Percentiles rank a stretch among this genome's conserved stretches.
These are phyloP conservation scores for Triplophysa yarkandensis DNA, from an alignment of 2,797 vertebrate genomes.

Conservation along the genomic window DNA sequence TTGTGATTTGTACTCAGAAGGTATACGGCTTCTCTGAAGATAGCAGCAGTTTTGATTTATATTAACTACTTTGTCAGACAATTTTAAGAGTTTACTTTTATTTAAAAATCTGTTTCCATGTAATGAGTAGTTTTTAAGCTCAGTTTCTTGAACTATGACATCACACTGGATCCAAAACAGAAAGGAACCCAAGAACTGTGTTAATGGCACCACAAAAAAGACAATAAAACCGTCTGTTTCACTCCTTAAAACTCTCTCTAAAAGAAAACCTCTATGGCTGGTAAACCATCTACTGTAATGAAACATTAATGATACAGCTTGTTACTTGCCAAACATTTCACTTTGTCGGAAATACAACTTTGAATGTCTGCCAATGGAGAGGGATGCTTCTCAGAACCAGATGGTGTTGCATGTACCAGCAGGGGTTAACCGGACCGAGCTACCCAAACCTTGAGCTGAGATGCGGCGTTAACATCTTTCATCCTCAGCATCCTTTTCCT, in stretches of 20 bases:
- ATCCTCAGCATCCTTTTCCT: constrained; percentile 17
- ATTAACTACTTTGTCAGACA: no score
- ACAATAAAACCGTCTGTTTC: background rate
- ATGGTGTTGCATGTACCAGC: background rate
- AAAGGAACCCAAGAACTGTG: background rate
- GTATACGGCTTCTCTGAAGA: no score
- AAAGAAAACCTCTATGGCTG: background rate
- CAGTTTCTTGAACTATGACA: background rate
- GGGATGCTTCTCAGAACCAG: background rate
- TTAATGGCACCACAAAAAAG: background rate
- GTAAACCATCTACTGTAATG: background rate
- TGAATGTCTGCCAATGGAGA: background rate
- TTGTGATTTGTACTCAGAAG: no score
- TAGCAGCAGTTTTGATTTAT: no score
- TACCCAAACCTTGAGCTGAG: background rate
- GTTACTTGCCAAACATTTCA: background rate
- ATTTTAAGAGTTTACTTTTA: no score
- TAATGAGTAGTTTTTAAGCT: background rate
- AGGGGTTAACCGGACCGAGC: background rate
- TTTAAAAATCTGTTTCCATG: no score
- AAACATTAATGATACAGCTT: constrained; percentile 1
- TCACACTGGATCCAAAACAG: background rate
- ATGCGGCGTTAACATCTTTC: background rate
- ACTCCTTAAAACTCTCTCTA: background rate
- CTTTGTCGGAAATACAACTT: background rate